A percentile compares a stretch with the other conserved stretches of the same genome.
Conservation (phyloP, 2,888 invertebrate species). For the Tholera decimalis region DNA sequence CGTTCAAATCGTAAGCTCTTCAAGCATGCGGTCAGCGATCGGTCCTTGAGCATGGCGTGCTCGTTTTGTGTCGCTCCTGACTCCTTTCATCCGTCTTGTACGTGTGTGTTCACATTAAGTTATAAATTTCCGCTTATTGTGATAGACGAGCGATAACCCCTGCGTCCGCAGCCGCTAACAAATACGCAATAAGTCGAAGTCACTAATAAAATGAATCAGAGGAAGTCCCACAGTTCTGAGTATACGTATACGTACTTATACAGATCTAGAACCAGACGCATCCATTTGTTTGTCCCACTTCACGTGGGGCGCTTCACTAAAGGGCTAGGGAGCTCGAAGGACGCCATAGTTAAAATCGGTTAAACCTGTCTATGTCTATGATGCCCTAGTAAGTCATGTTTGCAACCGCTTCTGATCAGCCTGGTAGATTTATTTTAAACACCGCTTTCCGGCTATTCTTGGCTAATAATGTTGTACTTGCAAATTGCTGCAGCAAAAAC, state of each 20-base stretch:
- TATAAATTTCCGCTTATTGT: constrained; percentile 78
- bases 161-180: constrained; percentile 76
- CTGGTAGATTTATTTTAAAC: constrained; percentile 48
- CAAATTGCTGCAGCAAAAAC: constrained; percentile 28
- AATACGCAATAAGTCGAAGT: constrained; percentile 78
- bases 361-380: constrained; percentile 62
- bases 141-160: constrained; percentile 84
- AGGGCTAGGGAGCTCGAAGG: constrained; percentile 49
- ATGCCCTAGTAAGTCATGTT: constrained; percentile 45
- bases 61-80: constrained; percentile 58
- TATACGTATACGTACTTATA: no score
- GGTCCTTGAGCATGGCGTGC: constrained; percentile 64
- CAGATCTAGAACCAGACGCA: constrained; percentile 34
- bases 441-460: constrained; percentile 38
- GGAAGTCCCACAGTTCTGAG: constrained; percentile 68
- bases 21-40: constrained; percentile 59
- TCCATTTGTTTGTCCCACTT: constrained; percentile 54
- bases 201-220: constrained; percentile 79
- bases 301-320: constrained; percentile 50
- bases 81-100: constrained; percentile 61
- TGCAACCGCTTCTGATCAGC: constrained; percentile 38
- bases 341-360: constrained; percentile 53
- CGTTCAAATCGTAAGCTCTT: constrained; percentile 69
- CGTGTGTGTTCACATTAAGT: constrained; percentile 58
- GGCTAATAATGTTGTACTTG: constrained; percentile 40